Conservation (phyloP, 2,797 vertebrate species). For the Heterohyrax brucei region DNA sequence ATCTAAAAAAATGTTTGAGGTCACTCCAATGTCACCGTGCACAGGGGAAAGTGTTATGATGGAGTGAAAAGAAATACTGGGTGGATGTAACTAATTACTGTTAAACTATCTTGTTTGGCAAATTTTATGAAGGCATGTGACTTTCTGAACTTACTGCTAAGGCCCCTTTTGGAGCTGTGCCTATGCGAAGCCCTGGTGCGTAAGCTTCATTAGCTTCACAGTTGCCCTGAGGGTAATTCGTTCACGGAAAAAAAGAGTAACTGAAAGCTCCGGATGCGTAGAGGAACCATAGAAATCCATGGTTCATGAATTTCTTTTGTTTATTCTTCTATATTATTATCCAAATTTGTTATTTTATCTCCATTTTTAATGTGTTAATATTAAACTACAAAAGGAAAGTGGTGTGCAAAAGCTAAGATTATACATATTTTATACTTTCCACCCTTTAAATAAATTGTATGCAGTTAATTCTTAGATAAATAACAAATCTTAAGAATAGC, state of each 20-base stretch:
- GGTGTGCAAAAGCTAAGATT: not conserved
- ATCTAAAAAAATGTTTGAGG: not conserved
- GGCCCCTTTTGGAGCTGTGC: not conserved
- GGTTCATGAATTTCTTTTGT: not conserved
- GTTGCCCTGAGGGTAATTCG: not conserved
- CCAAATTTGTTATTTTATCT: constrained; percentile 22
- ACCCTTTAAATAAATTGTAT: constrained; percentile 34
- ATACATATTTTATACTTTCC: constrained; percentile 34
- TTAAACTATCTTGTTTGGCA: not conserved
- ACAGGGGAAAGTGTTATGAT: too few species aligned
- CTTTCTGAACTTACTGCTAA: not conserved
- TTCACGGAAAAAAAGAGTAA: not conserved
- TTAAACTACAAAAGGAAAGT: constrained; percentile 15
- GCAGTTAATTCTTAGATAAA: constrained; percentile 18
- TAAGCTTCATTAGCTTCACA: not conserved
- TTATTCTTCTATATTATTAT: constrained; percentile 43
- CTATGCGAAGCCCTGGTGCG: not conserved
- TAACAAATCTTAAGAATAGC: constrained; percentile 17
- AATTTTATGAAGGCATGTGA: not conserved
- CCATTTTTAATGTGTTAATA: constrained; percentile 46
- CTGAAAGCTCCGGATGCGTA: not conserved
- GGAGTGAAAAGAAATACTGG: not conserved
- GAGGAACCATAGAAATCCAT: not conserved
- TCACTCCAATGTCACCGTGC: too few species aligned
- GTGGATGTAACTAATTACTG: not conserved